These are phyloP conservation scores for Gymnogyps californianus DNA, from an alignment of 2,113 vertebrate species.

Conservation along the genomic window DNA sequence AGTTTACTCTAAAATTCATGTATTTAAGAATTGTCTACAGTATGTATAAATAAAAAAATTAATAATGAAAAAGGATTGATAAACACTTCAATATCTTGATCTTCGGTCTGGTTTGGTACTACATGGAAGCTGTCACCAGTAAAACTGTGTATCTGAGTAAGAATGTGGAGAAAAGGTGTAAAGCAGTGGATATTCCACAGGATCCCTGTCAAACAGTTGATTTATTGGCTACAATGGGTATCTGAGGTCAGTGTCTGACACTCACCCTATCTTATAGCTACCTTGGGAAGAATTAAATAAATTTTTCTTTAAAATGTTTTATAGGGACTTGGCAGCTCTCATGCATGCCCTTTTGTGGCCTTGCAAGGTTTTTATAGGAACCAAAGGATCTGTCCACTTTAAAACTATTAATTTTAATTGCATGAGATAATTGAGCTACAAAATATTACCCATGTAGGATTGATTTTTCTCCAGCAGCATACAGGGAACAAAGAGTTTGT, in stretches of 20 bases:
- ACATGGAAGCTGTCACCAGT: neutral
- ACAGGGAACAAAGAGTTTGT: neutral
- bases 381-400: neutral
- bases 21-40: neutral
- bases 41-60: neutral
- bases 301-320: neutral
- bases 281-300: neutral
- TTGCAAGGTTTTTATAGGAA: neutral
- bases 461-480: neutral
- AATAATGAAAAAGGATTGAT: neutral
- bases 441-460: neutral
- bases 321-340: neutral
- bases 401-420: neutral
- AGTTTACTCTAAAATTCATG: neutral
- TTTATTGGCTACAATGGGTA: neutral
- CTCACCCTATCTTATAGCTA: neutral
- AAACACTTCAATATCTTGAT: neutral
- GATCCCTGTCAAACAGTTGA: neutral
- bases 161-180: neutral
- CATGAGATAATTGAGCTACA: neutral
- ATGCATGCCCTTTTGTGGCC: neutral
- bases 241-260: neutral
- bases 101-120: neutral
- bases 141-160: neutral
- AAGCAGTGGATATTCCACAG: neutral